A percentile compares a stretch with the other conserved stretches of the same genome.
These are phyloP conservation scores for Carcharodon carcharias DNA, from an alignment of 2,797 vertebrate species.

Conservation along the genomic window DNA sequence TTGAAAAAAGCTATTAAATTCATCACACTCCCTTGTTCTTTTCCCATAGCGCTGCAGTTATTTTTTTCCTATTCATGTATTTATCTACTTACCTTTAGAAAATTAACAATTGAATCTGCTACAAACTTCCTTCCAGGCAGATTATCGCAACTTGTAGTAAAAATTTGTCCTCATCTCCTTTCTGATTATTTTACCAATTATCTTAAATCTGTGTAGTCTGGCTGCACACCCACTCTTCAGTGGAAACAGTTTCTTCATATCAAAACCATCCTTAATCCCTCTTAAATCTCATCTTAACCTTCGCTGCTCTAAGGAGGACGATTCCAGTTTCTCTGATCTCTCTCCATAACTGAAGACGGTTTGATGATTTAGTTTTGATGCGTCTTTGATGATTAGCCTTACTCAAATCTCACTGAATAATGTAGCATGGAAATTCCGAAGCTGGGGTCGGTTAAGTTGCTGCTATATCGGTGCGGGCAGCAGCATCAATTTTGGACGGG, in stretches of 20 bases:
- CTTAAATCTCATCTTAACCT: not conserved
- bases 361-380: not conserved
- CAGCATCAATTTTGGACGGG: not conserved
- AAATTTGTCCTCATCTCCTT: not conserved
- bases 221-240: not conserved
- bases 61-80: not conserved
- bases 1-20: not conserved
- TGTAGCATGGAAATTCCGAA: not conserved
- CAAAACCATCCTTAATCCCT: not conserved
- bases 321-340: not conserved
- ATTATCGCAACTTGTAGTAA: not conserved
- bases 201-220: not conserved
- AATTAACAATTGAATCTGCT: not conserved
- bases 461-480: not conserved
- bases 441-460: not conserved
- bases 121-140: not conserved
- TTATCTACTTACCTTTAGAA: not conserved
- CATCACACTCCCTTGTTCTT: not conserved
- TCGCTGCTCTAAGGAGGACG: not conserved
- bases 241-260: not conserved
- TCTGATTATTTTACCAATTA: not conserved
- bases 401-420: not conserved
- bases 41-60: not conserved
- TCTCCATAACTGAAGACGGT: not conserved
- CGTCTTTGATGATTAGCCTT: not conserved